Conservation (phyloP, 2,888 invertebrate genomes). For the Hirtodrosophila histrioides region DNA sequence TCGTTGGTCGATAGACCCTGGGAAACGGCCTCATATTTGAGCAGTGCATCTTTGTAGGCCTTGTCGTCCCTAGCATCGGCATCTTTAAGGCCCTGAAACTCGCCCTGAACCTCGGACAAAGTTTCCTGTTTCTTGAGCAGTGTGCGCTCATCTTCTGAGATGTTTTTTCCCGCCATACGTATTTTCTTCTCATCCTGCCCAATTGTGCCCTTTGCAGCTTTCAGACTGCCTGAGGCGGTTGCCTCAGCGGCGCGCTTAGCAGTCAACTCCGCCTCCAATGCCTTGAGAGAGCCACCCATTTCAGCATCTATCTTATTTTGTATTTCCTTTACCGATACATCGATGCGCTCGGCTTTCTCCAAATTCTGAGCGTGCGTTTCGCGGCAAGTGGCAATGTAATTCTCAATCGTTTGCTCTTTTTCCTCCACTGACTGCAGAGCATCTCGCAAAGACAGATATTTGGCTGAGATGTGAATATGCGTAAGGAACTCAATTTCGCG, state of each 20-base stretch:
- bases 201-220: slow-evolving; percentile 88
- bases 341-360: slow-evolving; percentile 85
- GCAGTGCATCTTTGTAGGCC: slow-evolving; percentile 90
- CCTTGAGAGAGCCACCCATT: slow-evolving; percentile 87
- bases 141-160: slow-evolving; percentile 88
- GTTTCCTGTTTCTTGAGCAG: slow-evolving; percentile 87
- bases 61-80: slow-evolving; percentile 88
- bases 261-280: slow-evolving; percentile 88
- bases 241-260: slow-evolving; percentile 89
- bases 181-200: slow-evolving; percentile 89
- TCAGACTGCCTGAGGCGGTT: slow-evolving; percentile 87
- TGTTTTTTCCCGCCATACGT: slow-evolving; percentile 88
- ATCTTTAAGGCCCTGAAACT: slow-evolving; percentile 89
- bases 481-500: slow-evolving; percentile 93
- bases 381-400: slow-evolving; percentile 86
- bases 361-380: slow-evolving; percentile 86
- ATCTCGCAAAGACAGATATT: slow-evolving; percentile 85
- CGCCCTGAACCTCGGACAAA: slow-evolving; percentile 86
- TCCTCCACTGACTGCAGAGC: slow-evolving; percentile 85
- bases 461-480: slow-evolving; percentile 86
- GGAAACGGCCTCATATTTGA: slow-evolving; percentile 92
- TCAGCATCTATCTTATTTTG: slow-evolving; percentile 89
- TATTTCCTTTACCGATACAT: slow-evolving; percentile 87
- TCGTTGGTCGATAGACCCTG: slow-evolving; percentile 92
- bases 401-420: slow-evolving; percentile 85